phyloP scores from a whole-genome alignment of 2,797 vertebrate species.

The Dicrostonyx torquatus region DNA sequence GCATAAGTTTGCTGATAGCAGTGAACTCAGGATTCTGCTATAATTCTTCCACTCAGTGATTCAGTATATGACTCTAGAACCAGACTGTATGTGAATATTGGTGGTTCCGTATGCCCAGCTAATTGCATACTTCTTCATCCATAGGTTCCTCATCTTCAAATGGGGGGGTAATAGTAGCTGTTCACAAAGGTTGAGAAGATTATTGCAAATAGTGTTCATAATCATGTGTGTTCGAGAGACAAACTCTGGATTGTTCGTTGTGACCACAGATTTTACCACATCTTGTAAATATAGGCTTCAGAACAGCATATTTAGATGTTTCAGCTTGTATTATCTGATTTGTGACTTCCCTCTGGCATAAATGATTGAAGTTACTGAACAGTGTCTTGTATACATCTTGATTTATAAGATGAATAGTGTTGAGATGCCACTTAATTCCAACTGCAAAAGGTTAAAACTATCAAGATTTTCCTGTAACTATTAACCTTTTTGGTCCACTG shows the following conservation, averaged over 20 bases:
- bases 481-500: background rate
- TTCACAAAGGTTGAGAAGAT: constrained; percentile 20
- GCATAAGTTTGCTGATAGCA: background rate
- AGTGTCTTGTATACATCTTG: background rate
- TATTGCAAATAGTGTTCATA: background rate
- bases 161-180: background rate
- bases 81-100: background rate
- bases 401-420: constrained; percentile 3
- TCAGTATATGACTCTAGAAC: background rate
- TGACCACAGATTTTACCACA: background rate
- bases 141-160: constrained; percentile 4
- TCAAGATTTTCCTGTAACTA: background rate
- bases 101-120: background rate
- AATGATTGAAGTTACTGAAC: background rate
- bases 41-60: background rate
- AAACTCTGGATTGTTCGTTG: constrained; percentile 30
- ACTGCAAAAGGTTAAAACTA: background rate
- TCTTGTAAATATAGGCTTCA: constrained; percentile 28
- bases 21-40: background rate
- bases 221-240: background rate
- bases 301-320: constrained; percentile 5
- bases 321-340: background rate
- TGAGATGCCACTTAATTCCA: background rate
- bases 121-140: background rate
- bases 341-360: background rate